A percentile compares a stretch with the other conserved stretches of the same genome.
Evolutionary conservation across 2,797 vertebrate species (phyloP).

Genomic region (Apogon talboti): DNA sequence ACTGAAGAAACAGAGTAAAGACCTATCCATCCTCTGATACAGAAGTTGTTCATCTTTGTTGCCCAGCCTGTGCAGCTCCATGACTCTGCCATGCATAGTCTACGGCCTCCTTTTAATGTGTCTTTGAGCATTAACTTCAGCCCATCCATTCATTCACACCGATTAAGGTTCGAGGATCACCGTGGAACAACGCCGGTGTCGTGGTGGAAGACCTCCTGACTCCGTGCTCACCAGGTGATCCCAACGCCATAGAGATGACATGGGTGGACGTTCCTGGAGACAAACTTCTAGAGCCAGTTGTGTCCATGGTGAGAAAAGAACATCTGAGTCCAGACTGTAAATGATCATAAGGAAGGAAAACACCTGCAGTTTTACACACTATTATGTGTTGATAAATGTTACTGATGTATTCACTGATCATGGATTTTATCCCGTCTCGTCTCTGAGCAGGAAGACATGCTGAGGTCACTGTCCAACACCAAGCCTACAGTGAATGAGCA

Average conservation of each 20-base stretch:
- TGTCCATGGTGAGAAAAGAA: constrained; percentile 88
- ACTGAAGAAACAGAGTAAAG: too few species aligned
- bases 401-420: background rate
- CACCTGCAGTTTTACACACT: background rate
- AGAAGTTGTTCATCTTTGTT: too few species aligned
- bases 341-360: background rate
- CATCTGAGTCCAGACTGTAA: background rate
- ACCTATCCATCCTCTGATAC: too few species aligned
- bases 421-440: constrained; percentile 1
- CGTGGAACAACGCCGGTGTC: constrained; percentile 78
- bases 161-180: constrained; percentile 86
- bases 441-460: constrained; percentile 88
- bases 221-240: constrained; percentile 92
- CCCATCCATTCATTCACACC: background rate
- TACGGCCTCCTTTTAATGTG: background rate
- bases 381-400: background rate
- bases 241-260: constrained; percentile 87
- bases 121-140: background rate
- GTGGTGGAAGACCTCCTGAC: constrained; percentile 89
- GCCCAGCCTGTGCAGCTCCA: accelerated
- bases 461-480: constrained; percentile 86
- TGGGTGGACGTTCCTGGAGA: constrained; percentile 94
- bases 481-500: constrained; percentile 96
- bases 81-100: background rate
- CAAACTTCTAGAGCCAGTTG: constrained; percentile 92